Percentiles rank a stretch among this genome's conserved stretches.
Evolutionary conservation across 2,113 vertebrate genomes (phyloP).

Genomic region (Ciconia stormi): DNA sequence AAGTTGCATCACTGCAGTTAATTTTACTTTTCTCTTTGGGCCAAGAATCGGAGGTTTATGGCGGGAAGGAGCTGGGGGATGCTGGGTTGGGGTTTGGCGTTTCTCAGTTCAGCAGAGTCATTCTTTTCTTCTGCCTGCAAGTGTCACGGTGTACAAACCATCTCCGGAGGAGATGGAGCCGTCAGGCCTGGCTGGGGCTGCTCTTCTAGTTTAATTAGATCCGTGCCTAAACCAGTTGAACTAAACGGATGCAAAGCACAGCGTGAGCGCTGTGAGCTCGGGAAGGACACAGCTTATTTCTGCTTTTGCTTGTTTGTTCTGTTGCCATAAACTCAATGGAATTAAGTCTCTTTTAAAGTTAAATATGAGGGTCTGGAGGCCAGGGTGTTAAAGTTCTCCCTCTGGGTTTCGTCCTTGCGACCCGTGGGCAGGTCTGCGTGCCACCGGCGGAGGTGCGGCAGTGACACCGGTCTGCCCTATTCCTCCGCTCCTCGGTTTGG

Average conservation of each 20-base stretch:
- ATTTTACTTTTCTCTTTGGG: background rate
- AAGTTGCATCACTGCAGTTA: background rate
- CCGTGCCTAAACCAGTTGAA: background rate
- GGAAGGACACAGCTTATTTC: background rate
- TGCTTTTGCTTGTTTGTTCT: background rate
- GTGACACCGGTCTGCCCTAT: rapidly evolving
- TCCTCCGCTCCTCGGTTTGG: background rate
- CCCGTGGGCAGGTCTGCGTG: background rate
- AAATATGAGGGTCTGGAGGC: background rate
- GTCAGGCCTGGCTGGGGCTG: background rate
- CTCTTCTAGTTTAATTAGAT: background rate
- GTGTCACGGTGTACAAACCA: background rate
- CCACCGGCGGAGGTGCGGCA: background rate
- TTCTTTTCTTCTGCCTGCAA: background rate
- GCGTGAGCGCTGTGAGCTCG: rapidly evolving
- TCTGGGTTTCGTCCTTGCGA: background rate
- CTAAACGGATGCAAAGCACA: background rate
- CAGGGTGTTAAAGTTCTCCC: background rate
- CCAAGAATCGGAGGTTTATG: background rate
- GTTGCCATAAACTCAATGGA: background rate
- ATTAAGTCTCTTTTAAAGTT: background rate
- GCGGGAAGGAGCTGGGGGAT: background rate
- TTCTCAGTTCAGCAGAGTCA: background rate
- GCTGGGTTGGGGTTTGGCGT: background rate
- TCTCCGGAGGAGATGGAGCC: background rate